A percentile compares a stretch with the other conserved stretches of the same genome.
Evolutionary conservation across 2,113 vertebrate genomes (phyloP).

Genomic region (Chamaea fasciata): DNA sequence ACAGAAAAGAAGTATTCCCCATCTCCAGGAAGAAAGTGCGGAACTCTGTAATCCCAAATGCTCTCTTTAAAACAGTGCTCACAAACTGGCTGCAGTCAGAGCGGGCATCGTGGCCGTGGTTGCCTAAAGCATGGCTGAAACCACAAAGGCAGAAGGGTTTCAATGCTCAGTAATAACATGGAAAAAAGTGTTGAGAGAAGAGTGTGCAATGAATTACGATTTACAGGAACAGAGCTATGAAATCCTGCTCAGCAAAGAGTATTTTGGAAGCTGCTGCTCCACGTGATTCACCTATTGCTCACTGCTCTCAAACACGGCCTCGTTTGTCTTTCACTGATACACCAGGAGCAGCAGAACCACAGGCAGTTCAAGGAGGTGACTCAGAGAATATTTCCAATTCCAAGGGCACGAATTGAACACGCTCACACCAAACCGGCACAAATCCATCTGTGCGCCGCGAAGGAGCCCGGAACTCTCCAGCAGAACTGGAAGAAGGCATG

Average conservation of each 20-base stretch:
- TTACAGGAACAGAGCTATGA: neutral
- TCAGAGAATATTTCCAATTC: neutral
- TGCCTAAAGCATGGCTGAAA: neutral
- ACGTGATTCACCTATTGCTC: neutral
- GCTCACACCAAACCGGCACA: neutral
- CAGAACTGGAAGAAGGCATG: neutral
- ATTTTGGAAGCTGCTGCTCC: neutral
- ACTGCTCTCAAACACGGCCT: neutral
- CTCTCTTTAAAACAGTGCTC: neutral
- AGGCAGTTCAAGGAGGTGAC: neutral
- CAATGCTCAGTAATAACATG: neutral
- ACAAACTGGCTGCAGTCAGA: neutral
- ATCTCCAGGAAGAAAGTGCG: neutral
- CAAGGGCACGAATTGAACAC: neutral
- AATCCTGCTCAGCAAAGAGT: neutral
- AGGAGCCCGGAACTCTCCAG: fast-evolving
- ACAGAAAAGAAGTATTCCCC: neutral
- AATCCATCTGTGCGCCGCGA: fast-evolving
- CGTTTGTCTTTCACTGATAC: neutral
- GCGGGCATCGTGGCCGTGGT: fast-evolving
- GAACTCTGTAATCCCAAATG: neutral
- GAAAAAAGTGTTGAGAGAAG: neutral
- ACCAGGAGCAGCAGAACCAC: neutral
- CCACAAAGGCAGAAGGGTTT: neutral
- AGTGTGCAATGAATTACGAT: neutral